Base-by-base conservation (phyloP, 2,888 invertebrate genomes). In the Eristalis arbustorum region DNA sequence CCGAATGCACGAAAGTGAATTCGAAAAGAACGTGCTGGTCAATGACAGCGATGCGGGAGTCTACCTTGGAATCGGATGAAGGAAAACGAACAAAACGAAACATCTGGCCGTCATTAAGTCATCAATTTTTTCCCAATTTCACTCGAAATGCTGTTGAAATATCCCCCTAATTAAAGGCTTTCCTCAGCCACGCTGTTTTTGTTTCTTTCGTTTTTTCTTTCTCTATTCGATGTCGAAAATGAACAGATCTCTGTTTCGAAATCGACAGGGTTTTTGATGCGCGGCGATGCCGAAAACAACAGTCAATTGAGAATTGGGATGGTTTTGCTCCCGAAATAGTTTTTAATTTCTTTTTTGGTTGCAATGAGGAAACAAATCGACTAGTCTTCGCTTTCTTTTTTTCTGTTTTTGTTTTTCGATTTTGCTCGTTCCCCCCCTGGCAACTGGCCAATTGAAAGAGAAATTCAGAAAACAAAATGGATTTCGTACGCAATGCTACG, bases 401-500 rank as follows among this genome's bases (percentile, higher is more conserved):
- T 68, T 25, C 49, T 63, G 69, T 64, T 25, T 68, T 69, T 25
- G 31, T 31, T 31, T 31, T 31, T 31, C 31, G 31, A 31, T 31
- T 71, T 69, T 63, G 77, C 69, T 13, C 13, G 3, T 22, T 49
- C 8, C 49, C 49, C 8, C 49, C 49, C 49, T 49, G 49, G 49
- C 49, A 49, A 49, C 49, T 49, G 3, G 56, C 77, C 77, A 77
- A 71, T 57, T 22, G 69, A 77, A 77, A 77, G 69, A 69, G 69
- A 77, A 77, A 77, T 42, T 69, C 63, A 40, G 40, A 71, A 71
- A 49, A 69, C 62, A 76, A 68, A 68, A 22, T 18, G 42, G 10
- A 25, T 22, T 31, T 28, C 25, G 14, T 62, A 69, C 68, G 69
- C 63, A 69, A 11, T 31, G 49, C 40, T 57, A 6, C 34, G 49